Evolutionary conservation across 2,888 invertebrate genomes (phyloP), one percentile per base, ranked within the genome.

Genomic region (Andricus quercusramuli): DNA sequence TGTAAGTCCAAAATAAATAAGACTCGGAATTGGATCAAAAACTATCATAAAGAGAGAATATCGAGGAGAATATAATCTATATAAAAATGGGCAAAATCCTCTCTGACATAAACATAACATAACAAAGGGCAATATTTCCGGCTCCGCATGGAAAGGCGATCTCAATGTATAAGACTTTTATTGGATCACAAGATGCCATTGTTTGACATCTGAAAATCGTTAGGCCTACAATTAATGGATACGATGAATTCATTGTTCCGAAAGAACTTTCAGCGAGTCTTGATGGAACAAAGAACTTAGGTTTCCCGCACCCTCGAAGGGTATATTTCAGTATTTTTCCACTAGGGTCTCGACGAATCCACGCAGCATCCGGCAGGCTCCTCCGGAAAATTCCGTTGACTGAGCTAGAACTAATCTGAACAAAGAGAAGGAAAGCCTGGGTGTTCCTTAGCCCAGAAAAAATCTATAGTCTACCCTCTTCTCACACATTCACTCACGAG

Each of bases 341-440:
- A 56, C 47, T 51, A 32, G 74, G 51, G 70, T n/a, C 29, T 37
- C 9, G 8, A 56, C 51, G 5, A 51, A 56, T 70, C 74, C 29
- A 13, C 29, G 29, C 29, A 47, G 56, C n/a, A 47, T 70, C 20
- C 51, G 51, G 32, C 51, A 51, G 74, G 22, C 32, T 62, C 15
- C 74, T 56, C 32, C 32, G 74, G 74, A 74, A 74, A 74, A 74
- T 74, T 74, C 32, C 56, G 32, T 56, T 74, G 29, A 56, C 74
- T 62, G 62, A 25, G 13, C 25, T 25, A 15, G 62, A 25, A 25
- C 62, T 56, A 56, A 56, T 56, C 51, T 32, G 51, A 74, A 74
- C 74, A 74, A 74, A 56, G 74, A 74, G 32, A 37, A 70, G 29
- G 51, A 32, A 74, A 74, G 56, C n/a, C 25, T 68, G 29, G 68